Percentiles rank a stretch among this genome's conserved stretches.
Conservation (phyloP, 2,113 vertebrate species). For the Eurystomus gularis region DNA sequence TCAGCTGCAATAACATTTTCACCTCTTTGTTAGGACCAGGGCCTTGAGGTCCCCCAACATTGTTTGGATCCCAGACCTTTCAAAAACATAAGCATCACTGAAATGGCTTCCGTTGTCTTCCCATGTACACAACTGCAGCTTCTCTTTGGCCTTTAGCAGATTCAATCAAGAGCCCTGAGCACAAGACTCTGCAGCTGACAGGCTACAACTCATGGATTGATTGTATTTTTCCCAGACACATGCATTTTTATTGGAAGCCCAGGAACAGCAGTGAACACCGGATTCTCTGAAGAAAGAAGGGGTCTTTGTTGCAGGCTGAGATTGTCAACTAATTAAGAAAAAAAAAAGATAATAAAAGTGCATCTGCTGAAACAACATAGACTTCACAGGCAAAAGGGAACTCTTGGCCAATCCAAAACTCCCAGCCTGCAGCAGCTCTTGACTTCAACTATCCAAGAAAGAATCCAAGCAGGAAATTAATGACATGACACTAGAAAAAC, state of each 20-base stretch:
- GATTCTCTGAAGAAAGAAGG: neutral
- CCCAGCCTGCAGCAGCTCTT: neutral
- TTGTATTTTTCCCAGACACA: neutral
- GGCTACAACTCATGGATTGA: neutral
- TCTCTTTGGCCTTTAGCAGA: neutral
- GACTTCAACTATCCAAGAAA: neutral
- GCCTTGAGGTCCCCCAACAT: neutral
- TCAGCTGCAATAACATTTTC: neutral
- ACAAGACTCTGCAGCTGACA: neutral
- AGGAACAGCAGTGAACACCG: neutral
- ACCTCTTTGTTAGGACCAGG: neutral
- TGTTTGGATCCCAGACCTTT: neutral
- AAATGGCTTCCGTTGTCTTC: neutral
- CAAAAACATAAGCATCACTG: neutral
- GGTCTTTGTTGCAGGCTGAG: neutral
- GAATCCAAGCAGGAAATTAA: neutral
- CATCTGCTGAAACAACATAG: neutral
- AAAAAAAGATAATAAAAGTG: too few species aligned
- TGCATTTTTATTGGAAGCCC: neutral
- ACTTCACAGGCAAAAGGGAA: neutral
- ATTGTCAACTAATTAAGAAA: neutral
- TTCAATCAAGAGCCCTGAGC: neutral
- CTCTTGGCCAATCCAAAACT: neutral
- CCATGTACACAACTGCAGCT: neutral
- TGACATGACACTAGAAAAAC: neutral